Base-by-base conservation (phyloP, 2,113 vertebrate species). In the Phalacrocorax brasilianus region DNA sequence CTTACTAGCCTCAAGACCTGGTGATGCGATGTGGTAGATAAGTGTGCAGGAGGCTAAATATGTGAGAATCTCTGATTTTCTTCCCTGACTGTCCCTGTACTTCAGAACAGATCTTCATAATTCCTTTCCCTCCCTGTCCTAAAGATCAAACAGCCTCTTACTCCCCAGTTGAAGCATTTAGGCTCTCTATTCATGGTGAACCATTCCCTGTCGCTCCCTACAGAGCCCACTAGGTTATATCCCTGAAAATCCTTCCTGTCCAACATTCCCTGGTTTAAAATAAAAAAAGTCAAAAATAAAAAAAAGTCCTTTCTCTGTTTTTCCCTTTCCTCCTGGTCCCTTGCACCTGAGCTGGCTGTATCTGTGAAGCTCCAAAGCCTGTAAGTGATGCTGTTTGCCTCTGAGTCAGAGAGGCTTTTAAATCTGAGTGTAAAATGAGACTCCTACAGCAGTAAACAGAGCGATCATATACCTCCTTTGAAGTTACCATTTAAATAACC, bases 401-500 rank as follows among this genome's bases (percentile, higher is more conserved):
- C 89, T 85, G 91, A 96, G 92, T 85, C 91, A 94, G 81, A 93
- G 91, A 91, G 52, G 83, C 90, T 94, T 91, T 96, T 91, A 90
- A 95, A 93, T 96, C 85, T 73, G 90, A 70, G 95, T 95, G 72
- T 89, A 95, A 95, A 96, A 95, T 95, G 96, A 95, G 85, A 65
- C 81, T 97, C 86, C 91, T 93, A 74, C 93, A 86, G 95, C 94
- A 88, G 71, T 87, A 93, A 94, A 94, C 80, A 95, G 91, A 87
- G 66, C 0, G 44, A 93, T 96, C 92, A 62, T 66, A 76, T 52
- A 73, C 93, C 76, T 95, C 90, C 95, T 97, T 97, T 97, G 97
- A 97, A 97, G 95, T 95, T 95, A 52, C 90, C 83, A 83, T 96
- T 96, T 96, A 95, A 97, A 97, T 96, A 96, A 96, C 95, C 96